phyloP scores from a whole-genome alignment of 53 echinoderm and acorn worm species.

The Crossaster papposus region DNA sequence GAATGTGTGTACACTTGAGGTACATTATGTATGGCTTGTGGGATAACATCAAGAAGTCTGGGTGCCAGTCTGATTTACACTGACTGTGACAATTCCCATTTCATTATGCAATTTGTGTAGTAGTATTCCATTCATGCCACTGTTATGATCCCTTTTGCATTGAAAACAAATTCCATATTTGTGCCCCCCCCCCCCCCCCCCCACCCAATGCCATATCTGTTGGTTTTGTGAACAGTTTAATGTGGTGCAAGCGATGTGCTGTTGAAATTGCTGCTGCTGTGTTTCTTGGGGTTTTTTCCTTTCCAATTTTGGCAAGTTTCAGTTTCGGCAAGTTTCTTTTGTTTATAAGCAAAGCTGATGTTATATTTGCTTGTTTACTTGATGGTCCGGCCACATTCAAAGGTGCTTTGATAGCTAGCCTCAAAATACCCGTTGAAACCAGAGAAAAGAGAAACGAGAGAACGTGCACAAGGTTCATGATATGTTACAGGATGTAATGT shows the following conservation, averaged over 20 bases:
- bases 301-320: neutral
- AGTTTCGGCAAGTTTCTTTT: neutral
- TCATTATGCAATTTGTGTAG: neutral
- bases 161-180: neutral
- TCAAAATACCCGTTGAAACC: neutral
- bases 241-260: neutral
- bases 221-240: neutral
- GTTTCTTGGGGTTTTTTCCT: too few relatives aligned
- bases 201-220: neutral
- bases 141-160: neutral
- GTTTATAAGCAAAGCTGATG: too few relatives aligned
- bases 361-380: neutral
- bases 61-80: neutral
- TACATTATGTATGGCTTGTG: neutral
- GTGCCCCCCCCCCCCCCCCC: too few relatives aligned
- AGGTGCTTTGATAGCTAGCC: neutral
- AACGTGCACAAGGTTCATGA: neutral
- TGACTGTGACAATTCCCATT: neutral
- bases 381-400: neutral
- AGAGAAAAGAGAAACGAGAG: neutral
- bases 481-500: too few relatives aligned
- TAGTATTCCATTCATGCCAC: neutral
- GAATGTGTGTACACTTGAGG: neutral
- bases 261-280: neutral
- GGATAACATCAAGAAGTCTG: slow-evolving; percentile 17